Conservation (phyloP, 2,888 invertebrate species). For the Aphrophora alni region DNA sequence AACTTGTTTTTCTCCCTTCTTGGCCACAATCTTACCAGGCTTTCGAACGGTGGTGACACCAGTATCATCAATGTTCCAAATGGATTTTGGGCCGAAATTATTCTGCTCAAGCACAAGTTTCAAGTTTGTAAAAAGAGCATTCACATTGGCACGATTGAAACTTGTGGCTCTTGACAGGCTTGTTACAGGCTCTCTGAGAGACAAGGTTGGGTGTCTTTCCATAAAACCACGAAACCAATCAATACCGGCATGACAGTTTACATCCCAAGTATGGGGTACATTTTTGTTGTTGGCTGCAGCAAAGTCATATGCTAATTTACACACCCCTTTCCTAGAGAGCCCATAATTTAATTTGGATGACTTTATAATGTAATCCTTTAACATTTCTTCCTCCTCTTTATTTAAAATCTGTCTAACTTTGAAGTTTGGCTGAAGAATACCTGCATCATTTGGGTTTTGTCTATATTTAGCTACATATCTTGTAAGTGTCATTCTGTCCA, state of each 20-base stretch:
- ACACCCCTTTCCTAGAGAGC: not conserved
- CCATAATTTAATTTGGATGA: conserved; percentile 9
- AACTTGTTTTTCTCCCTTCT: conserved; percentile 12
- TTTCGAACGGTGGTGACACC: conserved; percentile 25
- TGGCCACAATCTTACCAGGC: conserved; percentile 16
- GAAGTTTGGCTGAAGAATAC: conserved; percentile 2
- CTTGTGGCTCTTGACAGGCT: conserved; percentile 18
- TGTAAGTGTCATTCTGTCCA: conserved; percentile 18
- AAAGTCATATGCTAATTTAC: conserved; percentile 12
- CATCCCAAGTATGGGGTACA: conserved; percentile 2
- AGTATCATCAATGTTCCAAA: conserved; percentile 34
- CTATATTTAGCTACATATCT: conserved; percentile 28
- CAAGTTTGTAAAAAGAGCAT: conserved; percentile 21
- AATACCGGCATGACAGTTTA: not conserved
- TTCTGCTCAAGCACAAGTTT: conserved; percentile 11
- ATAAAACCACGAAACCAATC: conserved; percentile 20
- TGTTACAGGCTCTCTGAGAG: conserved; percentile 27
- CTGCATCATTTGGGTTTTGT: conserved; percentile 14
- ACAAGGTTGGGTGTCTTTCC: conserved; percentile 20
- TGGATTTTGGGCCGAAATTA: conserved; percentile 20
- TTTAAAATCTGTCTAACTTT: not conserved
- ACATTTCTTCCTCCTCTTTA: not conserved
- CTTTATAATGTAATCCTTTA: conserved; percentile 11
- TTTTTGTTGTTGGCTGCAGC: conserved; percentile 10
- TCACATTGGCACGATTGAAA: conserved; percentile 16